A percentile compares a stretch with the other conserved stretches of the same genome.
phyloP scores from a whole-genome alignment of 2,888 invertebrate species.

The Ischnura elegans region DNA sequence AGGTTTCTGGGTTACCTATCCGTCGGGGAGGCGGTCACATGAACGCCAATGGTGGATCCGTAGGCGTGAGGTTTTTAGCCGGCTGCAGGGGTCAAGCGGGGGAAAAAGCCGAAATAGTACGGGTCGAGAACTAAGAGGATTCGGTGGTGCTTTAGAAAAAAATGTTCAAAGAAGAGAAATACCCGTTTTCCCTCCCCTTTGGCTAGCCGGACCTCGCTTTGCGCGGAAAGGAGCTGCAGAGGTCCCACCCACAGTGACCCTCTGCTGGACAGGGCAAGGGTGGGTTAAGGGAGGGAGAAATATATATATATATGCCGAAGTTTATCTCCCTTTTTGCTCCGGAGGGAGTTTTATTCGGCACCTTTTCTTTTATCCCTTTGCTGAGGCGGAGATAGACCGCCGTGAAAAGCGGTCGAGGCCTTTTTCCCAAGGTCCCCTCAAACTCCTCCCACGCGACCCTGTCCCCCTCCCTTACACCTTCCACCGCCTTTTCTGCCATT shows the following conservation, averaged over 20 bases:
- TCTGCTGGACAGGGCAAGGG: too few species aligned
- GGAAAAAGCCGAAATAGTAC: not conserved
- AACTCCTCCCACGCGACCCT: not conserved
- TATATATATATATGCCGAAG: not conserved
- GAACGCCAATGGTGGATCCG: too few species aligned
- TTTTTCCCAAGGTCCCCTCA: not conserved
- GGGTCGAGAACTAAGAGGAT: conserved; percentile 17
- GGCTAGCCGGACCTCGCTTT: not conserved
- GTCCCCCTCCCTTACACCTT: not conserved
- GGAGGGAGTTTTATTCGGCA: not conserved
- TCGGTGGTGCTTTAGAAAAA: conserved; percentile 14
- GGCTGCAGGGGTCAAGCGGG: not conserved
- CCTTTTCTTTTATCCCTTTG: conserved; percentile 34
- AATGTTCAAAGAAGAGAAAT: not conserved
- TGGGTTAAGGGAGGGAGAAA: not conserved
- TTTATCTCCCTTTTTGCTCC: conserved; percentile 29
- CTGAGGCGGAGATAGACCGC: not conserved
- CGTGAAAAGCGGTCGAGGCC: not conserved
- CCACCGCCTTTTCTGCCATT: not conserved
- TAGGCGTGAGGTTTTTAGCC: not conserved
- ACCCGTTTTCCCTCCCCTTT: not conserved
- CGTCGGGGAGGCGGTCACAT: not conserved
- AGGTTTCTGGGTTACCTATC: not conserved
- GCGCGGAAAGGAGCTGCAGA: not conserved
- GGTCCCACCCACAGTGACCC: too few species aligned